Evolutionary conservation across 2,888 invertebrate species (phyloP).

Genomic region (Ceramica pisi): DNA sequence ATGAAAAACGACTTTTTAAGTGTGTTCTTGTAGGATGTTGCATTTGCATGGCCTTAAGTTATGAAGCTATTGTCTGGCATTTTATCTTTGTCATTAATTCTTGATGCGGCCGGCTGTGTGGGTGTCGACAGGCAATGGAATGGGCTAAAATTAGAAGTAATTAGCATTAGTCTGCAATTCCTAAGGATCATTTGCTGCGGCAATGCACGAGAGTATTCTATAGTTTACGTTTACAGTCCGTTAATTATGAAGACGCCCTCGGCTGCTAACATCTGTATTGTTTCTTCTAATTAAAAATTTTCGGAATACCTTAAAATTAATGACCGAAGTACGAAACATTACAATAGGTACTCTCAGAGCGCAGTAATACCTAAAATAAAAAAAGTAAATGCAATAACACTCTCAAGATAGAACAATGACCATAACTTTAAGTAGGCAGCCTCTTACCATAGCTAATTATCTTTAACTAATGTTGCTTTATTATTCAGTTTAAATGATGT

Average conservation of each 20-base stretch:
- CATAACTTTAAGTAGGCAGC: conserved; percentile 21
- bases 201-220: conserved; percentile 18
- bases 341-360: conserved; percentile 25
- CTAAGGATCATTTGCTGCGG: conserved; percentile 22
- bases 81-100: conserved; percentile 14
- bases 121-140: conserved; percentile 20
- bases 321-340: conserved; percentile 14
- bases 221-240: background rate
- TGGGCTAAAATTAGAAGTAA: conserved; percentile 32
- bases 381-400: conserved; percentile 18
- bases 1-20: conserved; percentile 32
- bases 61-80: conserved; percentile 47
- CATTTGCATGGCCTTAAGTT: conserved; percentile 23
- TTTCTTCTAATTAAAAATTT: conserved; percentile 21
- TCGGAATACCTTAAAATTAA: conserved; percentile 50
- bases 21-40: conserved; percentile 1
- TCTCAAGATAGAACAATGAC: conserved; percentile 53
- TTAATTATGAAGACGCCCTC: conserved; percentile 14
- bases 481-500: conserved; percentile 64
- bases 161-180: conserved; percentile 39
- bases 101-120: background rate
- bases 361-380: conserved; percentile 2
- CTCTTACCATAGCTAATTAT: conserved; percentile 52
- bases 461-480: conserved; percentile 50
- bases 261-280: background rate